Evolutionary conservation across 2,113 vertebrate genomes (phyloP).

Genomic region (Motacilla tschutschensis): DNA sequence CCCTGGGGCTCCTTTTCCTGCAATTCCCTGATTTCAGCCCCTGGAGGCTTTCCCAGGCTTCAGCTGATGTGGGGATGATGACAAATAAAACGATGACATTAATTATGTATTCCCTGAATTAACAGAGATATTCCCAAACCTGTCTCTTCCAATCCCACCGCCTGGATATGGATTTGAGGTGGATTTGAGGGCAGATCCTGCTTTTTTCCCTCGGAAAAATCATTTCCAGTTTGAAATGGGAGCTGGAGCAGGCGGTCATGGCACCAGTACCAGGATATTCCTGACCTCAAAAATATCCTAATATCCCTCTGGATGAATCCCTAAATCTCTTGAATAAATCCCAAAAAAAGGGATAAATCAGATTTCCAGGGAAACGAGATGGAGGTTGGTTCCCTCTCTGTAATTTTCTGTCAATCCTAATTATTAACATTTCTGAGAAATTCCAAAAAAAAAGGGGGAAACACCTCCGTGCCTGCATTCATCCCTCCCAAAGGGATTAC

Average conservation of each 20-base stretch:
- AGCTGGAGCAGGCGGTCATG: rapidly evolving
- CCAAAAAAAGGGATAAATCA: rapidly evolving
- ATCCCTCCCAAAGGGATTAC: not conserved
- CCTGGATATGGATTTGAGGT: rapidly evolving
- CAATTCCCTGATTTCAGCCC: rapidly evolving
- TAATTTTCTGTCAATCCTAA: not conserved
- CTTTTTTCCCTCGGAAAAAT: rapidly evolving
- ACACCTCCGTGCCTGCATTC: not conserved
- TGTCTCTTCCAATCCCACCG: rapidly evolving
- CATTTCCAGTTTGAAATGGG: rapidly evolving
- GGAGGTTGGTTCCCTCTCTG: not conserved
- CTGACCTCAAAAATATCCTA: rapidly evolving
- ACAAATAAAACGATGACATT: not conserved
- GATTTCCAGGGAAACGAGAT: not conserved
- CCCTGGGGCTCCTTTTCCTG: not conserved
- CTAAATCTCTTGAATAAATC: not conserved
- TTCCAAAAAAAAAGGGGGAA: not conserved
- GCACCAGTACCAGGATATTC: not conserved
- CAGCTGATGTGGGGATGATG: rapidly evolving
- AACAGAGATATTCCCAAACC: not conserved
- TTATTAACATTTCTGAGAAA: not conserved
- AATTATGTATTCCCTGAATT: not conserved
- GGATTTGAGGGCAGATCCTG: not conserved
- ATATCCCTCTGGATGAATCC: not conserved
- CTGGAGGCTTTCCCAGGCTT: not conserved